Conservation (phyloP, 37 sponge, comb jelly and placozoan species). For the Halichondria panicea region DNA sequence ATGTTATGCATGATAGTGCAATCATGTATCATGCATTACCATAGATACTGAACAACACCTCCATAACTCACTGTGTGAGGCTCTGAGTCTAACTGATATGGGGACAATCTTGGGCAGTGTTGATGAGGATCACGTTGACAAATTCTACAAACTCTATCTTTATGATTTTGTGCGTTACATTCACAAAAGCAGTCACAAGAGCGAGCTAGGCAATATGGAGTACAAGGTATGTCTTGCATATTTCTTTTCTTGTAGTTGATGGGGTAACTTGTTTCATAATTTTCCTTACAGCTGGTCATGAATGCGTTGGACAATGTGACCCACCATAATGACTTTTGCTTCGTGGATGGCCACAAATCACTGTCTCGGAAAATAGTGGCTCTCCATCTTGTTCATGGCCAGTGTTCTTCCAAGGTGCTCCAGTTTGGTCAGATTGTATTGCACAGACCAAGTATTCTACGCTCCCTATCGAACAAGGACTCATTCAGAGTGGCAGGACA, state of each 20-base stretch:
- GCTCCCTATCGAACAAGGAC: background rate
- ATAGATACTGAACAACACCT: conserved; percentile 13
- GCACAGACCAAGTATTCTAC: conserved; percentile 37
- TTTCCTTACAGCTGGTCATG: conserved; percentile 33
- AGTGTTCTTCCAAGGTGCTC: conserved; percentile 12
- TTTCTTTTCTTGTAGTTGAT: no score
- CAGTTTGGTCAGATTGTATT: conserved; percentile 56
- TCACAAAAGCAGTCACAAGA: conserved; percentile 20
- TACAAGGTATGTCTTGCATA: background rate
- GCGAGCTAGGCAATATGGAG: conserved; percentile 7
- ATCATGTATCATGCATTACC: background rate
- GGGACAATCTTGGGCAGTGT: conserved; percentile 15
- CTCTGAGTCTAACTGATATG: conserved; percentile 9
- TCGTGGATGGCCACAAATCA: conserved; percentile 30
- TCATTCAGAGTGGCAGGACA: background rate
- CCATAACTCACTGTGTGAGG: conserved; percentile 18
- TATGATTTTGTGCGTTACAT: conserved; percentile 43
- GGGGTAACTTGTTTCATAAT: no score
- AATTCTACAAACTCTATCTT: conserved; percentile 37
- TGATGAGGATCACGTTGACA: conserved; percentile 1
- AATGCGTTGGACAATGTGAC: conserved; percentile 24
- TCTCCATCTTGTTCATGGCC: conserved; percentile 56
- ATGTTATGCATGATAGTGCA: background rate
- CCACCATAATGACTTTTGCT: conserved; percentile 14
- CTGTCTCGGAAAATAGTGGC: conserved; percentile 41